Base-by-base conservation (phyloP, 2,888 invertebrate genomes). In the Halictus ligatus region DNA sequence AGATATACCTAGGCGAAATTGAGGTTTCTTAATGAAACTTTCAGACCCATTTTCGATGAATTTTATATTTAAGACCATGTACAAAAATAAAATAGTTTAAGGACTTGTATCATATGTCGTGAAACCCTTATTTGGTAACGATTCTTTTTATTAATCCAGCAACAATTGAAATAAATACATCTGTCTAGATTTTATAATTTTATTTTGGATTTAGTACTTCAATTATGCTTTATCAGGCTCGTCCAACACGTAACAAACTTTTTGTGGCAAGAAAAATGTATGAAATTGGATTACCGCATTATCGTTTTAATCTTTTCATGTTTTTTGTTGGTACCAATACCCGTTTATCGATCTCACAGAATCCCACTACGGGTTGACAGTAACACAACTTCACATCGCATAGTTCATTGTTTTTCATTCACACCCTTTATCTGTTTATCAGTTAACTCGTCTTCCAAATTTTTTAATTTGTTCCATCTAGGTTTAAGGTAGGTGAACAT, bases 1-100 rank as follows among this genome's bases (percentile, higher is more conserved):
- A 98, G 92, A 96, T 99, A 84, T 99, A 98, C 95, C 96, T 99
- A 87, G 99, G 99, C 58, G 99, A 99, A 96, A 98, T 99, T 90
- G 99, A 99, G 94, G 94, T 94, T 75, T 90, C 77, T 76, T 74
- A 72, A 69, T 29, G n/a, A 86, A 21, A 50, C 12, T 75, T 60
- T 58, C n/a, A 58, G 54, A 40, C n/a, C 50, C 35, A 0, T 8
- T 67, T 46, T 43, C 18, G 35, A 60, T 29, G 4, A 73, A n/a
- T 71, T 82, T 83, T 89, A 75, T 76, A 80, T 69, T 81, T 83
- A 81, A 74, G 75, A 43, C 80, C 46, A 29, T 83, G 78, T 87
- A 75, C 54, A 82, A 78, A 81, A 86, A 86, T 75, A 80, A 86
- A 86, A 78, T 87, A 80, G n/a, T 73, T 74, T 64, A 64, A 82